Base-by-base conservation (phyloP, 2,888 invertebrate genomes). In the Sarcophaga carnaria region DNA sequence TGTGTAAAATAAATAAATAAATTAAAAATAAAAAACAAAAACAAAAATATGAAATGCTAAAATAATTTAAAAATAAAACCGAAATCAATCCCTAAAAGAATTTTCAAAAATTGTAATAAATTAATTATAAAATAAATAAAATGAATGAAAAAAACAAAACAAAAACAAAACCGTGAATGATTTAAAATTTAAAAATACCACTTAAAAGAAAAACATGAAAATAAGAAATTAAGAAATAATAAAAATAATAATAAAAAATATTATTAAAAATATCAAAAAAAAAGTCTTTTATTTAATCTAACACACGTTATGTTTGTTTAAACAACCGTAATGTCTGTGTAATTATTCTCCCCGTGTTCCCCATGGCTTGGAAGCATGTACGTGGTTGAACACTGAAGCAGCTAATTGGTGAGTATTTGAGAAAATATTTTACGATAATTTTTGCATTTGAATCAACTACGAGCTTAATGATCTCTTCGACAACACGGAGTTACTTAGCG, bases 101-200 rank as follows among this genome's bases (percentile, higher is more conserved):
- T 90, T 92, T 92, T 92, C 92, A 92, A 85, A 87, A 76, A 92
- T 91, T 92, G 93, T 92, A 92, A 92, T 93, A 92, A 92, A 92
- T 90, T 90, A 90, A 92, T 60, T 83, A 91, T 86, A 86, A 88
- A 88, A 88, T 78, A 83, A 54, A 54, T 37, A 10, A 37, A 37
- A 37, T 37, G 37, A 37, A 37, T 37, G 37, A 37, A 37, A 80
- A 77, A 83, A 80, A 27, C 3, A 37, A 37, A 37, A 37, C 6
- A 37, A 37, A 37, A 37, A 6, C 37, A 37, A 37, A 85, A 82
- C 75, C 63, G 79, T 78, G 83, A 77, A 87, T 69, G 67, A 84
- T 79, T 84, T 81, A 78, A 81, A 76, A 81, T 80, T 62, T 71
- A 74, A 70, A 82, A 86, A 88, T 80, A 85, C 75, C 79, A 86